Percentiles rank a stretch among this genome's conserved stretches.
These are phyloP conservation scores for Calypte anna DNA, from an alignment of 2,113 vertebrate genomes.

Conservation along the genomic window DNA sequence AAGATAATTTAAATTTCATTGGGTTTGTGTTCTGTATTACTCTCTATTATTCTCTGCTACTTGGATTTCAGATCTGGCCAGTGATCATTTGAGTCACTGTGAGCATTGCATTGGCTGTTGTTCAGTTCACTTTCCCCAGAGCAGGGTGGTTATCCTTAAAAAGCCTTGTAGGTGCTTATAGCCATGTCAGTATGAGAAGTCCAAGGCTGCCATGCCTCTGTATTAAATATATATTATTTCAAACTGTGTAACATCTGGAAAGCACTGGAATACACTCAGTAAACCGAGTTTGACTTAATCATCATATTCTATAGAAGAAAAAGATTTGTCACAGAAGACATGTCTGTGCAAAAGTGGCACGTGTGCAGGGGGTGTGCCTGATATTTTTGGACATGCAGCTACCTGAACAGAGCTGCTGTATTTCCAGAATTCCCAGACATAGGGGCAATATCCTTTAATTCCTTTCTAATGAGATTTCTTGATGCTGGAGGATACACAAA, in stretches of 20 bases:
- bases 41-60: background rate
- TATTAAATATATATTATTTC: background rate
- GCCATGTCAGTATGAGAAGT: background rate
- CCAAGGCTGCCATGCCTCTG: background rate
- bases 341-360: background rate
- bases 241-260: background rate
- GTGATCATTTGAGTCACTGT: background rate
- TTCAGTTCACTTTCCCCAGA: background rate
- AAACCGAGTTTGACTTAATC: background rate
- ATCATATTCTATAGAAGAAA: background rate
- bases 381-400: background rate
- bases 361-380: background rate
- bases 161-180: background rate
- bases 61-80: background rate
- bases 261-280: background rate
- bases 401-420: background rate
- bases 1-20: background rate
- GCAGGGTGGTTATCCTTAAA: background rate
- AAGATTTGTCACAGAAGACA: no score
- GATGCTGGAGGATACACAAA: background rate
- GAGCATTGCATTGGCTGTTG: background rate
- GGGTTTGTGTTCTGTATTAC: background rate
- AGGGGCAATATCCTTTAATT: background rate
- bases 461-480: conserved; percentile 30
- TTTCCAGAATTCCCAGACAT: background rate